Conservation (phyloP, 2,797 vertebrate species). For the Trachops cirrhosus region DNA sequence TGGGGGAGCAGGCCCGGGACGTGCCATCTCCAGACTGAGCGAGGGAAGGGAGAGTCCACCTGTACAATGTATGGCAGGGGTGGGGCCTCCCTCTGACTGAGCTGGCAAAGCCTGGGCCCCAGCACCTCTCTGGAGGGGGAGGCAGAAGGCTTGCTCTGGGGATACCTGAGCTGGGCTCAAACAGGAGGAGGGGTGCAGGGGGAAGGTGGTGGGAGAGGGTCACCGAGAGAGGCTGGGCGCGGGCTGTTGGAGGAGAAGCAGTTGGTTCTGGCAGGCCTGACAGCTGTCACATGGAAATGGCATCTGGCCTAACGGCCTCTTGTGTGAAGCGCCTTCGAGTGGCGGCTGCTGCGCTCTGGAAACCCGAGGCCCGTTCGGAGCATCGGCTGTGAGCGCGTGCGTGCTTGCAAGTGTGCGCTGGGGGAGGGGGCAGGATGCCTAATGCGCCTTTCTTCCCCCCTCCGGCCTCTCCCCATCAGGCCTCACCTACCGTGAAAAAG, state of each 20-base stretch:
- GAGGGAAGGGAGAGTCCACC: not conserved
- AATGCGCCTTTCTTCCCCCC: not conserved
- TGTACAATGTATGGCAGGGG: accelerated
- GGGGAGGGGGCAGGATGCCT: constrained; percentile 9
- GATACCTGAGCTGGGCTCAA: not conserved
- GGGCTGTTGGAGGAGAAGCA: constrained; percentile 46
- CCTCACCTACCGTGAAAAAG: constrained; percentile 73
- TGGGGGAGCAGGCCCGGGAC: not conserved
- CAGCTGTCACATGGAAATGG: constrained; percentile 76
- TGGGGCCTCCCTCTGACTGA: not conserved
- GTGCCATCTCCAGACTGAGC: not conserved
- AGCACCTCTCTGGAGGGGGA: not conserved
- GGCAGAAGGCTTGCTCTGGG: not conserved
- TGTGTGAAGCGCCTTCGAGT: constrained; percentile 46
- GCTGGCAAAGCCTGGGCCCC: not conserved
- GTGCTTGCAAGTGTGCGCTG: not conserved
- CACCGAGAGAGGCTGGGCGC: not conserved
- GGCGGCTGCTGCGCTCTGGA: constrained; percentile 53
- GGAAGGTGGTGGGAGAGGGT: not conserved
- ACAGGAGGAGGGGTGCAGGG: not conserved
- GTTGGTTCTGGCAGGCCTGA: constrained; percentile 70
- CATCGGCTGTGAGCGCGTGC: not conserved
- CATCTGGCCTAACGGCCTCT: constrained; percentile 72
- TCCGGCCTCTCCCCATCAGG: constrained; percentile 54
- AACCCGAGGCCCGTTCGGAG: not conserved